A percentile compares a stretch with the other conserved stretches of the same genome.
These are phyloP conservation scores for Odontomyia ornata DNA, from an alignment of 2,888 invertebrate genomes.

Conservation along the genomic window DNA sequence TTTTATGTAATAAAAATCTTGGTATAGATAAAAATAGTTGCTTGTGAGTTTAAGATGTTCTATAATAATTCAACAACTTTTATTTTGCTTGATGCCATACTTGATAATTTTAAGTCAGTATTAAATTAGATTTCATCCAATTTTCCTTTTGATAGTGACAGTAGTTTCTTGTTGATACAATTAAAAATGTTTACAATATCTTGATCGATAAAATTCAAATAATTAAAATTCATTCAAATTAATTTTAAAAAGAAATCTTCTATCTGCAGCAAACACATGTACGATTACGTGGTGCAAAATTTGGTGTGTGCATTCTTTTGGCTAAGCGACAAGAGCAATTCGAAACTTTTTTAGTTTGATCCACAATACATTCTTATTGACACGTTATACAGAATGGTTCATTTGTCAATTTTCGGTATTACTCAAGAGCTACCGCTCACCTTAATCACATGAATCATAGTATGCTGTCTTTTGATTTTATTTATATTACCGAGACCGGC, in stretches of 20 bases:
- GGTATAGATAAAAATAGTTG: background rate
- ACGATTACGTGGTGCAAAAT: too few species aligned
- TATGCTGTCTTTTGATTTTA: too few species aligned
- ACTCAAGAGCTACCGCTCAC: too few species aligned
- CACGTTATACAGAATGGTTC: too few species aligned
- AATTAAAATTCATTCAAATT: background rate
- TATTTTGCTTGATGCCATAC: background rate
- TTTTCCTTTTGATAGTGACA: background rate
- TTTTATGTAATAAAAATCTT: background rate
- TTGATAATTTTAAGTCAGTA: background rate
- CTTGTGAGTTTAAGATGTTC: background rate
- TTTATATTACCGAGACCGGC: too few species aligned
- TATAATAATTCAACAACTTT: background rate
- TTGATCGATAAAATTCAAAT: background rate
- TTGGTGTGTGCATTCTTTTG: too few species aligned
- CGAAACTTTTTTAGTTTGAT: too few species aligned
- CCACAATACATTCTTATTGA: too few species aligned
- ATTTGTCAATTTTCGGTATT: too few species aligned
- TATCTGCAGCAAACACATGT: background rate
- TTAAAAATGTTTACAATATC: background rate
- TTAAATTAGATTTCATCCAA: background rate
- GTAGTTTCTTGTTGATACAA: background rate
- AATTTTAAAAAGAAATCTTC: background rate
- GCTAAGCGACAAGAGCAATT: too few species aligned
- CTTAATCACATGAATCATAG: too few species aligned